Conservation (phyloP, 1,140 invertebrate genomes). For the Lucilia cuprina region DNA sequence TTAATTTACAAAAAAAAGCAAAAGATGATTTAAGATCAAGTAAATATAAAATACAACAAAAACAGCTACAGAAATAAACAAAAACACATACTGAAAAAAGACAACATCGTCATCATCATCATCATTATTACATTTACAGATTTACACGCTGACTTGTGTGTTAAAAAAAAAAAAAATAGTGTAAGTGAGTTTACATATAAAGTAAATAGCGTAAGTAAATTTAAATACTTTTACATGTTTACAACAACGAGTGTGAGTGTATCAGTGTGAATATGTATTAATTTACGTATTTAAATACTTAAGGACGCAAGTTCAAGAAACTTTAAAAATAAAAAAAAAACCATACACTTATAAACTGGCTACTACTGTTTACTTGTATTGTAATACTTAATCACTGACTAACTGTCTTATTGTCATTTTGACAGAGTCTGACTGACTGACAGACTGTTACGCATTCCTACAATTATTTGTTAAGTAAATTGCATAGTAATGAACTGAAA, state of each 20-base stretch:
- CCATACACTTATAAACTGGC: no score
- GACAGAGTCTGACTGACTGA: no score
- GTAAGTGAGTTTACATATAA: no score
- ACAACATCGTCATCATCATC: no score
- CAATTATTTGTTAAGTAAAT: no score
- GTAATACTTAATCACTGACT: background rate
- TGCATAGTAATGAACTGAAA: no score
- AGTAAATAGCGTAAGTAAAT: background rate
- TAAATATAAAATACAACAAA: background rate
- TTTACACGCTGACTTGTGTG: no score
- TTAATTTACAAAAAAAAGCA: background rate
- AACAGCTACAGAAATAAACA: background rate
- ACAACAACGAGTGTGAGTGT: background rate
- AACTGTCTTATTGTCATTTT: background rate
- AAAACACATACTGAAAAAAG: no score
- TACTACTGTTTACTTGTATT: no score
- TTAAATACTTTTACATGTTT: background rate
- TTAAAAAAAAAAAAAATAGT: no score
- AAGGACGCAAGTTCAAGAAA: conserved; percentile 59
- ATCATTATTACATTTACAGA: no score
- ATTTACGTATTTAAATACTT: conserved; percentile 37
- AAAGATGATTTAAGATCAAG: conserved; percentile 7
- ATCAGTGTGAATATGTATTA: background rate
- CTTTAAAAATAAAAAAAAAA: conserved; percentile 37
- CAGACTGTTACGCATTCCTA: no score